Conservation (phyloP, 1,140 invertebrate species). For the Cheumatopsyche charites region DNA sequence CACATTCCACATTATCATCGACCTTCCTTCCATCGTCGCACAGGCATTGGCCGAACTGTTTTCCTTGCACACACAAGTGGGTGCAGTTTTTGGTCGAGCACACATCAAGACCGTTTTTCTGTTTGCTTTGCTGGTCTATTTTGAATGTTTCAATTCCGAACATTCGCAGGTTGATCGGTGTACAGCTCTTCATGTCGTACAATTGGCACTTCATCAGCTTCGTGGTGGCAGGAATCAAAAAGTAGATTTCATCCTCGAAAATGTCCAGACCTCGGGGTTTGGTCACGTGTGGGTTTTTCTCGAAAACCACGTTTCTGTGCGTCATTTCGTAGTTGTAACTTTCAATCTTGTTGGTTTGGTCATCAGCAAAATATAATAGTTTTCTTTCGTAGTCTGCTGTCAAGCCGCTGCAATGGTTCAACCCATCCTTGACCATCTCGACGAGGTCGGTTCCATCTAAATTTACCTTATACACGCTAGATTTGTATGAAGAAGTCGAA, state of each 20-base stretch:
- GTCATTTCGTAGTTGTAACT: slow-evolving; percentile 69
- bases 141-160: slow-evolving; percentile 61
- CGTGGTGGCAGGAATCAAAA: slow-evolving; percentile 57
- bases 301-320: slow-evolving; percentile 58
- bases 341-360: slow-evolving; percentile 66
- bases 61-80: slow-evolving; percentile 38
- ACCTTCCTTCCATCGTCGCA: slow-evolving; percentile 33
- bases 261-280: slow-evolving; percentile 60
- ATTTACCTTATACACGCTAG: slow-evolving; percentile 64
- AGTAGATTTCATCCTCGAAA: slow-evolving; percentile 68
- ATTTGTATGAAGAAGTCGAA: slow-evolving; percentile 53
- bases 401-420: slow-evolving; percentile 68
- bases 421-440: slow-evolving; percentile 52
- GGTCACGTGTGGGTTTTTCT: slow-evolving; percentile 56
- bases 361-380: slow-evolving; percentile 73
- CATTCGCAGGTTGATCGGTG: slow-evolving; percentile 55
- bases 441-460: slow-evolving; percentile 68
- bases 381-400: slow-evolving; percentile 70
- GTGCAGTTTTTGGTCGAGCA: slow-evolving; percentile 37
- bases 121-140: slow-evolving; percentile 63
- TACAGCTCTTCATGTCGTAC: slow-evolving; percentile 57
- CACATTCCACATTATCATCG: slow-evolving; percentile 21
- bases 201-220: slow-evolving; percentile 63
- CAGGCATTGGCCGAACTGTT: slow-evolving; percentile 28
- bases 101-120: slow-evolving; percentile 49